phyloP scores from a whole-genome alignment of 2,888 invertebrate genomes.

The Brenthis daphne region DNA sequence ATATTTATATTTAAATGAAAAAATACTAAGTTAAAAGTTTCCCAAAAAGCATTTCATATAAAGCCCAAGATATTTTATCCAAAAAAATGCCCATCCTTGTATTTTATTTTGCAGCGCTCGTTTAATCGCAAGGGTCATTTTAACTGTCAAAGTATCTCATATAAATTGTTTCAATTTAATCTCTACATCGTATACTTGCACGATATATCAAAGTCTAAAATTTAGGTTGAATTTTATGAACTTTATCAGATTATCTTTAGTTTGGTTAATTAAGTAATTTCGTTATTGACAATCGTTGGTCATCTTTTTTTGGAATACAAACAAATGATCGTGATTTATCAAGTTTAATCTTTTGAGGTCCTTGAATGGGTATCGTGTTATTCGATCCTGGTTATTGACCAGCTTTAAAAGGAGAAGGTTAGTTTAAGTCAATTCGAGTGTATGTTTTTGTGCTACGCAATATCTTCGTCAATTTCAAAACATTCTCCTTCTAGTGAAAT shows the following conservation, averaged over 20 bases:
- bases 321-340: constrained; percentile 40
- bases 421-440: too few relatives aligned
- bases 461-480: too few relatives aligned
- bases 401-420: too few relatives aligned
- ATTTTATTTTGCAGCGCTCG: constrained; percentile 3
- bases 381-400: too few relatives aligned
- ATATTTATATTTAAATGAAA: too few relatives aligned
- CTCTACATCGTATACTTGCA: constrained; percentile 51
- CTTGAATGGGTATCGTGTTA: constrained; percentile 15
- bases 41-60: background rate
- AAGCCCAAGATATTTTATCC: constrained; percentile 1
- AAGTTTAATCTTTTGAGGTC: constrained; percentile 29
- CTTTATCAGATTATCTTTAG: constrained; percentile 43
- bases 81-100: constrained; percentile 13
- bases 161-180: constrained; percentile 65
- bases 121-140: constrained; percentile 62
- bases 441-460: too few relatives aligned
- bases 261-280: constrained; percentile 62
- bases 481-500: too few relatives aligned
- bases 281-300: constrained; percentile 40
- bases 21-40: background rate
- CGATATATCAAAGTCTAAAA: constrained; percentile 74
- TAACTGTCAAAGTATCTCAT: constrained; percentile 52
- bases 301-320: constrained; percentile 33
- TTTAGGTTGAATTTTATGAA: constrained; percentile 68